Evolutionary conservation across 2,797 vertebrate species (phyloP), one percentile per base, ranked within the genome.

Genomic region (Emys orbicularis): DNA sequence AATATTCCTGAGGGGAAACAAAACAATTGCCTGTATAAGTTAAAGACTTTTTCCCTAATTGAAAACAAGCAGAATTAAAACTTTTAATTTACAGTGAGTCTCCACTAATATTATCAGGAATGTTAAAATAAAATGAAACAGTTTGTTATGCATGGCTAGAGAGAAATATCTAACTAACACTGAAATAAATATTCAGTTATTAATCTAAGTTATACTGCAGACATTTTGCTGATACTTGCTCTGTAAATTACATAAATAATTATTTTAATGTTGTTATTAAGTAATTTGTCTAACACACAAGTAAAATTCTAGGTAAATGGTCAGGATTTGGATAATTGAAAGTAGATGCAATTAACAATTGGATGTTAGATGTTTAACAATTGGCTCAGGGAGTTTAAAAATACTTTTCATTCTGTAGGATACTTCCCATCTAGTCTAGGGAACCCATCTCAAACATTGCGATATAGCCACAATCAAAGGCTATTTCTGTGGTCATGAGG

Each of bases 171-270:
- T 90, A 52, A 77, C 1, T n/a, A 76, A 50, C 94, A 87, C 11
- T 59, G 3, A 21, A 10, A 12, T 37, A 84, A 59, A 65, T 86
- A 65, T 47, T 92, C 0, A 89, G 47, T 90, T 95, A 87, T 90
- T 95, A 90, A 47, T 34, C 18, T 88, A 80, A 11, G 0, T 59
- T 81, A 23, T 47, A 56, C 68, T 59, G 27, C 12, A 13, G 84
- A 4, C 13, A 72, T 61, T 85, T 81, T 93, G 29, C 44, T 90
- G 52, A 90, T 79, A 80, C 7, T 56, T 95, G 50, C 41, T 8
- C n/a, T 88, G 7, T 13, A 61, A 37, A 72, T 95, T 94, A 85
- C 65, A 50, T 19, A 85, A 85, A 79, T 87, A 88, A 74, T 44
- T 3, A 1, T 37, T 88, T 83, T 86, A 9, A 4, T 53, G 85